phyloP scores from a whole-genome alignment of 2,113 vertebrate genomes.

The Pteruthius melanotis region DNA sequence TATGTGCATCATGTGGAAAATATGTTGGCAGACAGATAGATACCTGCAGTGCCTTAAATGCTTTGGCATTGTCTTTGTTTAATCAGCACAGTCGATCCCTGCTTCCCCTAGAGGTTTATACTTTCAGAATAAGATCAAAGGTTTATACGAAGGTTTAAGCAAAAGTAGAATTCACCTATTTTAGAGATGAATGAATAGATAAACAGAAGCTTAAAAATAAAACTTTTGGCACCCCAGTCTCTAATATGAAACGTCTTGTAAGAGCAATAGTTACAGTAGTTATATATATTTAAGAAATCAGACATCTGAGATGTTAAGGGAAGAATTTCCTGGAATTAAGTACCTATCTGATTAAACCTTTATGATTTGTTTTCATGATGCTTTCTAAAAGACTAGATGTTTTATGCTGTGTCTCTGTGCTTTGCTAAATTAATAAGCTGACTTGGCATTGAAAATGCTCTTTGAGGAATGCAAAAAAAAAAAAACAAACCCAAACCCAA shows the following conservation, averaged over 20 bases:
- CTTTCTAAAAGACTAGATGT: not conserved
- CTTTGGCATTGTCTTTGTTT: slow-evolving; percentile 33
- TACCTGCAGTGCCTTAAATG: slow-evolving; percentile 51
- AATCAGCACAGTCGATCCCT: not conserved
- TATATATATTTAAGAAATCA: slow-evolving; percentile 41
- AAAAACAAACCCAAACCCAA: not conserved
- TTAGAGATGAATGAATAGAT: slow-evolving; percentile 43
- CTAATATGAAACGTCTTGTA: slow-evolving; percentile 7
- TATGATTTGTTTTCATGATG: not conserved
- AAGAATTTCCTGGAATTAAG: slow-evolving; percentile 42
- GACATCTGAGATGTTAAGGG: slow-evolving; percentile 7
- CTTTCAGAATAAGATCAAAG: slow-evolving; percentile 56
- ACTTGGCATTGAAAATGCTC: not conserved
- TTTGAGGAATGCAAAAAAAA: not conserved
- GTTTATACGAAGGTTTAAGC: slow-evolving; percentile 26
- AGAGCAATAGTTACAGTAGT: slow-evolving; percentile 13
- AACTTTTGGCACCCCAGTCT: not conserved
- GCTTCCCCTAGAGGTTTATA: slow-evolving; percentile 9
- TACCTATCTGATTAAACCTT: slow-evolving; percentile 16
- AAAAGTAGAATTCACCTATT: slow-evolving; percentile 20
- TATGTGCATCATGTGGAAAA: slow-evolving; percentile 47
- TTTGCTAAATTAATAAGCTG: slow-evolving; percentile 16
- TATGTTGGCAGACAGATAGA: slow-evolving; percentile 53
- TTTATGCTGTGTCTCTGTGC: not conserved
- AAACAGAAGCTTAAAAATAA: slow-evolving; percentile 36